Evolutionary conservation across 2,888 invertebrate species (phyloP), one percentile per base, ranked within the genome.

Genomic region (Drosophila paramelanica): DNA sequence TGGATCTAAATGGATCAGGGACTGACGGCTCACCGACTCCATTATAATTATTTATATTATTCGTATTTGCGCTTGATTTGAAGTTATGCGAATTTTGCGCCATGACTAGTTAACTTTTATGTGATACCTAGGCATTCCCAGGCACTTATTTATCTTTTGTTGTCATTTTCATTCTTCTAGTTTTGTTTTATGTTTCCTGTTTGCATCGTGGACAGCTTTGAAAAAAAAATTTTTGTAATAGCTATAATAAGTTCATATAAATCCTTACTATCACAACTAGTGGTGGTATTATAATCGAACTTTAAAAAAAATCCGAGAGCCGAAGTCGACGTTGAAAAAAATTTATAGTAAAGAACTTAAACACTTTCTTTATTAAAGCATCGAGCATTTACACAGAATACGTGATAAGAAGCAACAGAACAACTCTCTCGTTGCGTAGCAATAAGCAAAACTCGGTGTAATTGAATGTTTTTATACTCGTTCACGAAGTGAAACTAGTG

Each of bases 41-140:
- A 81, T 78, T 78, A 67, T 53, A 36, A 62, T 73, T 75, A 85
- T 84, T 87, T 73, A 87, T 81, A 73, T 64, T 59, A 36, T 23
- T 49, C 20, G 49, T 50, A 73, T 71, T 67, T 53, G 52, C 42
- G 60, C 72, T 74, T 89, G 70, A 89, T 84, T 89, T 84, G 73
- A 72, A 84, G 77, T 89, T 87, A 89, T 89, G 83, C 42, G 66
- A 69, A 50, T 55, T 45, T 55, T 45, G 46, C 52, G 38, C 50
- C 73, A 43, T 58, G 47, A 49, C 61, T 67, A 31, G 52, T 56
- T 42, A 33, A 5, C 49, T 64, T 27, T 56, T 25, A 55, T 60
- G 42, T 41, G 41, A 41, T 60, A 53, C 25, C 59, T 36, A 73
- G 41, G 47, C 74, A 53, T 53, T 65, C 56, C 46, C 67, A 65